These are phyloP conservation scores for Erebia epiphron DNA, from an alignment of 2,888 invertebrate genomes.

Conservation along the genomic window DNA sequence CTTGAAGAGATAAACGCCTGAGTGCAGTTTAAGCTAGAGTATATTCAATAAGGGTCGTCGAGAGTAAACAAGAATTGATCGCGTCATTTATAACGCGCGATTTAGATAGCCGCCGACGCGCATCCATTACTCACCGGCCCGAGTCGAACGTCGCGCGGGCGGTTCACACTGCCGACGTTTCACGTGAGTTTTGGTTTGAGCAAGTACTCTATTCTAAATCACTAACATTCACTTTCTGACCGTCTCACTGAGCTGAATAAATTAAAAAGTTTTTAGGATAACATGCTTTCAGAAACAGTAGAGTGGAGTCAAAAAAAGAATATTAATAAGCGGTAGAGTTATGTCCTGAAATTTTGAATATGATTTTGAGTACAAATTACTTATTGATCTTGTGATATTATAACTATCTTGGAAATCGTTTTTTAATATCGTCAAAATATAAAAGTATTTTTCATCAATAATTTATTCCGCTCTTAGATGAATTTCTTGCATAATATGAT, in stretches of 20 bases:
- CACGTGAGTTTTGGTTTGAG: not conserved
- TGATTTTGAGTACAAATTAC: too few relatives aligned
- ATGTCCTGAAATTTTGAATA: too few relatives aligned
- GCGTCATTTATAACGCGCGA: slow-evolving; percentile 74
- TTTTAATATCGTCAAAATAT: too few relatives aligned
- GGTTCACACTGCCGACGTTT: slow-evolving; percentile 10
- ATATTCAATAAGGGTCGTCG: slow-evolving; percentile 48
- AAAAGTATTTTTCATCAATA: not conserved
- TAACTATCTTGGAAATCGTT: too few relatives aligned
- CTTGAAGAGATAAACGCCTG: not conserved
- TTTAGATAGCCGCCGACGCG: slow-evolving; percentile 62
- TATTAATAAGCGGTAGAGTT: too few relatives aligned
- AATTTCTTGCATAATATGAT: not conserved
- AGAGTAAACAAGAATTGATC: slow-evolving; percentile 62
- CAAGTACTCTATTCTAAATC: not conserved
- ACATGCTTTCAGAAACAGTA: too few relatives aligned
- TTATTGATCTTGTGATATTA: too few relatives aligned
- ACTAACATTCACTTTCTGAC: too few relatives aligned
- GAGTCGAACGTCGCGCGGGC: slow-evolving; percentile 31
- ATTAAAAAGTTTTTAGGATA: too few relatives aligned
- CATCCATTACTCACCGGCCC: slow-evolving; percentile 47
- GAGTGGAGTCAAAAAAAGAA: too few relatives aligned
- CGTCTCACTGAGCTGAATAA: too few relatives aligned
- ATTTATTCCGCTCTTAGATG: not conserved
- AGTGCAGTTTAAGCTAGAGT: slow-evolving; percentile 19